Percentiles rank a stretch among this genome's conserved stretches.
Evolutionary conservation across 2,888 invertebrate species (phyloP).

Genomic region (Creontiades dilutus): DNA sequence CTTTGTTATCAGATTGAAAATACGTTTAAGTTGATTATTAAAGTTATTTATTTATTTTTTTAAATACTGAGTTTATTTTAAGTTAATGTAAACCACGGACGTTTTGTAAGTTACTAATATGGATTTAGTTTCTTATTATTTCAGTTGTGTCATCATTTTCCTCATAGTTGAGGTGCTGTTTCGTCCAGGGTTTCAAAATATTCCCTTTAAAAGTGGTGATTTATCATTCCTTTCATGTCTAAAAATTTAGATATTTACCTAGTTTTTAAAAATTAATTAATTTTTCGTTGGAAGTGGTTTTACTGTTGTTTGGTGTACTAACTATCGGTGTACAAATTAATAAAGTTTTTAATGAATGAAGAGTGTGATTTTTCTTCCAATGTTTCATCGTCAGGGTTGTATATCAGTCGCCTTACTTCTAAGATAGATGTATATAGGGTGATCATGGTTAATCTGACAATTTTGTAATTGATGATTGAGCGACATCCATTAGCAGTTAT

Average conservation of each 20-base stretch:
- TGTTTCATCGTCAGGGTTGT: no score
- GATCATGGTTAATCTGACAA: no score
- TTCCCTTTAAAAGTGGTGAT: constrained; percentile 14
- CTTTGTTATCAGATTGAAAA: constrained; percentile 24
- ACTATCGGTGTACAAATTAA: constrained; percentile 34
- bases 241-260: background rate
- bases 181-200: background rate
- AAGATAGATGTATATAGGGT: no score
- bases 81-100: background rate
- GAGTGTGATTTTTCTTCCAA: background rate
- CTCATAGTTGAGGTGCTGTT: background rate
- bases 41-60: constrained; percentile 34
- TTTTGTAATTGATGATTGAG: no score
- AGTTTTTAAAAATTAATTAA: background rate
- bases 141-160: background rate
- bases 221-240: constrained; percentile 19
- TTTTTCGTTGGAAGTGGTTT: constrained; percentile 39
- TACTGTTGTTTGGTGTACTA: constrained; percentile 39
- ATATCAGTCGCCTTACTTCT: no score
- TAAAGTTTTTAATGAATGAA: constrained; percentile 9
- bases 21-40: constrained; percentile 22
- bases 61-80: background rate
- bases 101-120: background rate
- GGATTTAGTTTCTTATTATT: background rate
- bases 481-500: no score